phyloP scores from a whole-genome alignment of 2,888 invertebrate genomes.

The Folsomia manolachei region DNA sequence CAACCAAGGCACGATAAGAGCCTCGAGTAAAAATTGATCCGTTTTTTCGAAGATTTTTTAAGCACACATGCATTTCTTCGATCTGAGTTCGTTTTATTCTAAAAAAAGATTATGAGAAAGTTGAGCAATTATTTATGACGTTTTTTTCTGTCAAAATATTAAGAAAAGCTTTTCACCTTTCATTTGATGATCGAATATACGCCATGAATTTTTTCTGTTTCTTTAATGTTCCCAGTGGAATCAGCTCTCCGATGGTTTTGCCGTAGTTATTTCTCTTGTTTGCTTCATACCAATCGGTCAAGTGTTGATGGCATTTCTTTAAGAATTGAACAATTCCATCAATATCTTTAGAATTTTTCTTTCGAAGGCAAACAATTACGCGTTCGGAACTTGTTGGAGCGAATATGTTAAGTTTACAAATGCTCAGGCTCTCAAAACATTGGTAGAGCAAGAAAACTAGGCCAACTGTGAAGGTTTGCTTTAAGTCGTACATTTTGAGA shows the following conservation, averaged over 20 bases:
- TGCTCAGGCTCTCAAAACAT: not conserved
- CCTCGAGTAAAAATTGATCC: not conserved
- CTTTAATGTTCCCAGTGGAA: not conserved
- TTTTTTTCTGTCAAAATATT: too few species aligned
- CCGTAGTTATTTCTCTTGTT: not conserved
- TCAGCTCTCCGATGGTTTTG: conserved; percentile 1
- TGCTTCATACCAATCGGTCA: conserved; percentile 9
- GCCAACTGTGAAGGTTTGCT: not conserved
- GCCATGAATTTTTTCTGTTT: not conserved
- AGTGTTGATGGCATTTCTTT: conserved; percentile 1
- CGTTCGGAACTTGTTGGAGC: not conserved
- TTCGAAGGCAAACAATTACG: not conserved
- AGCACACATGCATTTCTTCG: not conserved
- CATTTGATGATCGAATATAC: not conserved
- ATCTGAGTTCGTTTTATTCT: conserved; percentile 1
- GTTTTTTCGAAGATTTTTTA: not conserved
- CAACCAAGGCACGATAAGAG: not conserved
- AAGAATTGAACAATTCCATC: not conserved
- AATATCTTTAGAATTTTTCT: not conserved
- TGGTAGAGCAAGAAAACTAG: not conserved
- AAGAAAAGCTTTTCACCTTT: conserved; percentile 4
- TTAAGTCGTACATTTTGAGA: conserved; percentile 9
- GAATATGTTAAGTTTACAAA: conserved; percentile 3
- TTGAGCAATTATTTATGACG: not conserved
- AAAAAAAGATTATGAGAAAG: not conserved